Percentiles rank a stretch among this genome's conserved stretches.
Conservation (phyloP, 2,113 vertebrate genomes). For the Peromyscus californicus region DNA sequence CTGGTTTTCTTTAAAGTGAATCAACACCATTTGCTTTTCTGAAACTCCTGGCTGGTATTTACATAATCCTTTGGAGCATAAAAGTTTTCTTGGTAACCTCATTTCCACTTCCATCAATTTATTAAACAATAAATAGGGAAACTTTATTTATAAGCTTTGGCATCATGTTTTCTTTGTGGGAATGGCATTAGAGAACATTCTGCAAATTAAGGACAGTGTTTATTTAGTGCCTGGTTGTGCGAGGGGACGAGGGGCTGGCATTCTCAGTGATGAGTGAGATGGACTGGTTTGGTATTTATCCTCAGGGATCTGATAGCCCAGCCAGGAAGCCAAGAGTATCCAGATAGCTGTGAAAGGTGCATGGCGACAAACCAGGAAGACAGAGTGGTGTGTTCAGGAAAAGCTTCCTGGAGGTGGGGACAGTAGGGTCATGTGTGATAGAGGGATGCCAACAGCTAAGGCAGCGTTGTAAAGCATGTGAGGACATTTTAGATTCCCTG, state of each 20-base stretch:
- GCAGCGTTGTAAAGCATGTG: fast-evolving
- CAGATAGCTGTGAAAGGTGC: background rate
- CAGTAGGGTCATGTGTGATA: background rate
- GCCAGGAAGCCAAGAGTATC: background rate
- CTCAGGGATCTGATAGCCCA: background rate
- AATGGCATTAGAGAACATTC: background rate
- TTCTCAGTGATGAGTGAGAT: background rate
- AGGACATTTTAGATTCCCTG: background rate
- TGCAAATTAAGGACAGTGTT: background rate
- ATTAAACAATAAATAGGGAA: background rate
- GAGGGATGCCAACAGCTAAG: background rate
- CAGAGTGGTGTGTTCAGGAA: background rate
- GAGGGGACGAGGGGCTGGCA: background rate
- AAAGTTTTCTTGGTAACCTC: background rate
- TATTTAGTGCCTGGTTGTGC: background rate
- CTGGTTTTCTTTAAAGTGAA: background rate
- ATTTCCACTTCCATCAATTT: background rate
- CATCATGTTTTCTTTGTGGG: background rate
- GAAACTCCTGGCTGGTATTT: background rate
- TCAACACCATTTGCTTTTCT: background rate
- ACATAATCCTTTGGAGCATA: background rate
- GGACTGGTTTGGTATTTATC: background rate
- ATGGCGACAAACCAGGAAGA: background rate
- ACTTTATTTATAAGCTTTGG: background rate
- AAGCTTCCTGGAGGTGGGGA: background rate